phyloP scores from a whole-genome alignment of 30 jellyfish, hydroid and myxozoan genomes.

The Catostylus mosaicus region DNA sequence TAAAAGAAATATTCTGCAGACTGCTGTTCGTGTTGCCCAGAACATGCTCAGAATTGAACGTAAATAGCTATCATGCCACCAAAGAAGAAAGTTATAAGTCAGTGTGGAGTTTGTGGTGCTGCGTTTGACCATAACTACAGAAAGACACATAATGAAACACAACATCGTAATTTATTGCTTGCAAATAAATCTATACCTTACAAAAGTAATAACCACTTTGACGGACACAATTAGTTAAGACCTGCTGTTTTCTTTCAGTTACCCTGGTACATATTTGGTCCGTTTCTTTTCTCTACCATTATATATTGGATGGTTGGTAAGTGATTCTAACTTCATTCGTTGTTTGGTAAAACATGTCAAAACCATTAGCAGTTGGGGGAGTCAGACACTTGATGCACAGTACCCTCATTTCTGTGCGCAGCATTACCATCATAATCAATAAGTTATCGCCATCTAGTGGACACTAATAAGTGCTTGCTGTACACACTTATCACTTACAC shows the following conservation, averaged over 20 bases:
- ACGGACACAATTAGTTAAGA: not conserved
- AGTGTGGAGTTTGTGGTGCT: constrained; percentile 28
- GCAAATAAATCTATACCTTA: constrained; percentile 3
- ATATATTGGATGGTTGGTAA: constrained; percentile 94
- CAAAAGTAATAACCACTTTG: not conserved
- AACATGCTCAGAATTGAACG: not conserved
- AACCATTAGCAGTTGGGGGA: too few relatives aligned
- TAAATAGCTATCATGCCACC: constrained; percentile 18
- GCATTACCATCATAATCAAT: too few relatives aligned
- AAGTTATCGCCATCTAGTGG: too few relatives aligned
- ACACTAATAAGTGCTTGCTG: too few relatives aligned
- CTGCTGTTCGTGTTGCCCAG: not conserved
- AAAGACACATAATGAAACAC: constrained; percentile 28
- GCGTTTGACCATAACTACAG: constrained; percentile 20
- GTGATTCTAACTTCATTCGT: too few relatives aligned
- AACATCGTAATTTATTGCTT: constrained; percentile 1
- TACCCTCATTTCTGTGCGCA: too few relatives aligned
- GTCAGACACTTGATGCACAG: too few relatives aligned
- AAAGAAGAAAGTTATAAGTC: constrained; percentile 1
- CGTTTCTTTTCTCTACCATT: constrained; percentile 68
- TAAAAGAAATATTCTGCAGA: not conserved
- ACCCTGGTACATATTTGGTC: constrained; percentile 90
- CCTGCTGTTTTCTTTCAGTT: constrained; percentile 62
- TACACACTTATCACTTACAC: too few relatives aligned
- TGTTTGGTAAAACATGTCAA: too few relatives aligned